phyloP scores from a whole-genome alignment of 2,888 invertebrate genomes.

The Drosophila hamatofila region DNA sequence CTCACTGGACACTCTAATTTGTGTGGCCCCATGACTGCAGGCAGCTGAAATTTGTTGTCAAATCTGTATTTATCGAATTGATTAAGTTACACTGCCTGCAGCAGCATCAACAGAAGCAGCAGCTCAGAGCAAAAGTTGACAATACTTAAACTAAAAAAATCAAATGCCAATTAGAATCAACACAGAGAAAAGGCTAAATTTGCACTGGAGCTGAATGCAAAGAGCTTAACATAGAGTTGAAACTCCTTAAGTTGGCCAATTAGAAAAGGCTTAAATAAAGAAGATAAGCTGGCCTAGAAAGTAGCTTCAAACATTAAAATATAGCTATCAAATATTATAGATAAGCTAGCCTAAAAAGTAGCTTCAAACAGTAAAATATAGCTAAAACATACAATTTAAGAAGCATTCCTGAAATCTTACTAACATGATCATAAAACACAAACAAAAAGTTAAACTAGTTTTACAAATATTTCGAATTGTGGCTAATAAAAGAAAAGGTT shows the following conservation, averaged over 20 bases:
- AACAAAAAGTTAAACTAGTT: no score
- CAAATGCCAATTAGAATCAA: conserved; percentile 1
- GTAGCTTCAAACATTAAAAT: neutral
- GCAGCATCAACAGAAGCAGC: neutral
- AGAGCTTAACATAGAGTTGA: neutral
- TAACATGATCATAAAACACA: no score
- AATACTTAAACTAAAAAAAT: neutral
- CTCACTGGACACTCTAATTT: conserved; percentile 6
- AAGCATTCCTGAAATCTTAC: no score
- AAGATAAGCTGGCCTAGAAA: neutral
- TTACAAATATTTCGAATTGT: no score
- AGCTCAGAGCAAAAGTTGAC: neutral
- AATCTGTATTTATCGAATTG: conserved; percentile 39
- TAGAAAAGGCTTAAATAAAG: neutral
- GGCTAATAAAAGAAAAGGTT: no score
- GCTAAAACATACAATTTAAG: no score
- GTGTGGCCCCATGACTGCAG: conserved; percentile 27
- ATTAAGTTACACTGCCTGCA: conserved; percentile 36
- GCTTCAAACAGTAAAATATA: neutral
- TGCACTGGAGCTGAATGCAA: neutral
- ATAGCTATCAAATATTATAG: no score
- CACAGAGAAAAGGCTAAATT: neutral
- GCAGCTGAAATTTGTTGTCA: conserved; percentile 35
- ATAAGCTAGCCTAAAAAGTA: neutral
- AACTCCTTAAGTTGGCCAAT: neutral